Base-by-base conservation (phyloP, 2,797 vertebrate genomes). In the Cyclura pinguis region DNA sequence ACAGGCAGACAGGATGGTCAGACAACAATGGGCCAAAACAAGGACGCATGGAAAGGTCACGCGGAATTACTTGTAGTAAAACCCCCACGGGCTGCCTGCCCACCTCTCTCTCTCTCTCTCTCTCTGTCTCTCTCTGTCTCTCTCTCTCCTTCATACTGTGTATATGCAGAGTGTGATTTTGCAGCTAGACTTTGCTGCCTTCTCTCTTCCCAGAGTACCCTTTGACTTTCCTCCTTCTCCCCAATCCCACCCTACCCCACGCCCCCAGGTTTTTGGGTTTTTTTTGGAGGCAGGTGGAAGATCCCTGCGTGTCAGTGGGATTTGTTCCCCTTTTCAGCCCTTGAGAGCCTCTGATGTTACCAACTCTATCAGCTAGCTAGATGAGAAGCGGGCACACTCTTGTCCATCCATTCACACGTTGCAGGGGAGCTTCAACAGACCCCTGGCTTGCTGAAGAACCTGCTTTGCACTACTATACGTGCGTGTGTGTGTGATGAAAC, bases 11-110 rank as follows among this genome's bases (percentile, higher is more conserved):
- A 86, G 80, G 73, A 84, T 8, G 52, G 74, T 73, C 52, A 64
- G 91, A 77, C 95, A 97, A 94, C 94, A 96, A 89, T 94, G 93
- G 74, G 78, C 92, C 93, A 91, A 89, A 92, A 94, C 22, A 93
- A 74, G 90, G 93, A 92, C 85, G 13, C 92, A 89, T 6, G 67
- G 88, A 88, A 83, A 88, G 81, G 94, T 95, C 95, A 92, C 90
- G 93, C 64, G 92, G 89, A 96, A 92, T 80, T 50, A 94, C 92
- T 85, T 22, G 87, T 90, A 32, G 94, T 78, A 89, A 93, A 95
- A 73, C 50, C 92, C 42, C 78, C 62, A 29, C 80, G 29, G 67
- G 2, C 22, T 20, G 29, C 50, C n/a, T 55, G 42, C 42, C 92
- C 93, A 6, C 94, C 94, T 90, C 81, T 9, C 18, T n/a, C n/a